Base-by-base conservation (phyloP, 2,113 vertebrate genomes). In the Bombycilla garrulus region DNA sequence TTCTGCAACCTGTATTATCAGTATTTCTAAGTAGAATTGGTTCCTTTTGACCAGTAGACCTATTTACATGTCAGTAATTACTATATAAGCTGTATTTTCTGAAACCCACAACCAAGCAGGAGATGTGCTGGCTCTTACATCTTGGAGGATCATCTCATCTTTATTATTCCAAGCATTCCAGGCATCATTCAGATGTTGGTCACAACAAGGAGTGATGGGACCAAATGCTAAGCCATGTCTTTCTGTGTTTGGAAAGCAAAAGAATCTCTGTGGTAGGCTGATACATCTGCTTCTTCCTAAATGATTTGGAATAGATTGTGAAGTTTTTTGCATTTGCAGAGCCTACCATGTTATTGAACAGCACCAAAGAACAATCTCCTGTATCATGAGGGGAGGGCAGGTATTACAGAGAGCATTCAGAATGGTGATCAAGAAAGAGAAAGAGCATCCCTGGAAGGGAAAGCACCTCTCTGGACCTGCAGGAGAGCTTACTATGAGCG, bases 311-410 rank as follows among this genome's bases (percentile, higher is more conserved):
- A 92, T 86, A 93, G 94, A 94, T 81, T 92, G 92, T 93, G 76
- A 96, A 96, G 93, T 88, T 86, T 92, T 94, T 97, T 97, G 85
- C 94, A 96, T 95, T 96, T 94, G 57, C 94, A 96, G 95, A 96
- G 76, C 62, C 88, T 95, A 47, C 93, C 88, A 74, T 92, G 72
- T 88, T 92, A 83, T 53, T 96, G 94, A 96, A 88, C 90, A 95
- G 67, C 90, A 93, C 70, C 93, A 88, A 93, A 88, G 92, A 93
- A 72, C 88, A 76, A 60, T 74, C 76, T 93, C 69, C 76, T 83
- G 61, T 83, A 21, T 93, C 87, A 86, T 71, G 88, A 95, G 65
- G 93, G 95, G 86, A 94, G 90, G 94, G 93, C 88, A 96, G 90
- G 88, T 90, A 86, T 95, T 88, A 81, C 76, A 96, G 86, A 74